These are phyloP conservation scores for Coptodon bakossiorum DNA, from an alignment of 2,113 vertebrate genomes.

Conservation along the genomic window DNA sequence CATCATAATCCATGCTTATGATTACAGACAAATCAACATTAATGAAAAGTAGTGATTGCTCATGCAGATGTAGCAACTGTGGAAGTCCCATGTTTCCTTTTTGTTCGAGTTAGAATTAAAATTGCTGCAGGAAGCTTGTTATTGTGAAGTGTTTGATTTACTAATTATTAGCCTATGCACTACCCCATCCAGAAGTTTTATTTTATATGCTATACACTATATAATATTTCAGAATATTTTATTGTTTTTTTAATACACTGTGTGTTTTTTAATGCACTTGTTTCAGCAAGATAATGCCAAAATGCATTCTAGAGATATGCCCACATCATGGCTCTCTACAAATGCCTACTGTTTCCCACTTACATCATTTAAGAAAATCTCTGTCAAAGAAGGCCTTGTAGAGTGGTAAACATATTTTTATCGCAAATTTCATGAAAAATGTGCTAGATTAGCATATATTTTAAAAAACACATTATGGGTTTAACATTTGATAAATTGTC, in stretches of 20 bases:
- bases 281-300: neutral
- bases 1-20: constrained; percentile 31
- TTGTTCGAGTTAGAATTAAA: neutral
- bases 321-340: neutral
- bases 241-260: neutral
- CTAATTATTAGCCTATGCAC: neutral
- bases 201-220: neutral
- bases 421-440: neutral
- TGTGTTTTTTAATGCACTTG: neutral
- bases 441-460: neutral
- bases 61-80: constrained; percentile 47
- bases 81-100: constrained; percentile 12
- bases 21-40: constrained; percentile 20
- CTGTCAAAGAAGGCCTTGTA: neutral
- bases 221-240: neutral
- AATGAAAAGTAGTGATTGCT: neutral
- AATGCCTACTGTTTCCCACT: neutral
- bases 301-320: neutral
- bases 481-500: neutral
- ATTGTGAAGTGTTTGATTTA: neutral
- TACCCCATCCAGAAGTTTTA: neutral
- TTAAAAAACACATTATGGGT: neutral
- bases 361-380: neutral
- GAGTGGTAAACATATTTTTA: neutral
- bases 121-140: neutral